These are phyloP conservation scores for Caenorhabditis panamensis DNA, from an alignment of 2,888 invertebrate species.

Conservation along the genomic window DNA sequence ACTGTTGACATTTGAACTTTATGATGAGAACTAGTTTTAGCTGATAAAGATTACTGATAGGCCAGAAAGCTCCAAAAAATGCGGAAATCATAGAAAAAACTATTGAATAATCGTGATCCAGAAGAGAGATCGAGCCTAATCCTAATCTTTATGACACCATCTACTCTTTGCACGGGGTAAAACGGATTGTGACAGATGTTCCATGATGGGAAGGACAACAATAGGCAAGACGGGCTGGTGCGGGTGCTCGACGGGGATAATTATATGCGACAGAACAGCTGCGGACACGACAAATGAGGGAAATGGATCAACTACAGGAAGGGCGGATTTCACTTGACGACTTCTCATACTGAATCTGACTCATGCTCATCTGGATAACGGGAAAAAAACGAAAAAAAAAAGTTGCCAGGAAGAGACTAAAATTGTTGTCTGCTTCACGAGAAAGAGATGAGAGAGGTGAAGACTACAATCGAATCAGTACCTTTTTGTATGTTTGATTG, in stretches of 20 bases:
- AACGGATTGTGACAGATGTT: constrained; percentile 35
- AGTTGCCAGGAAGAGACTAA: not conserved
- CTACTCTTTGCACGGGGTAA: not conserved
- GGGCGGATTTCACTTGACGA: not conserved
- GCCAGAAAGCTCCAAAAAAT: too few relatives aligned
- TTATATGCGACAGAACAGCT: constrained; percentile 30
- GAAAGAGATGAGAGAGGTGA: too few relatives aligned
- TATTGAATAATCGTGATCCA: not conserved
- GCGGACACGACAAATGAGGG: constrained; percentile 9
- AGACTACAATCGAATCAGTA: too few relatives aligned
- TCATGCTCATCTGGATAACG: not conserved
- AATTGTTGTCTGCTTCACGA: too few relatives aligned
- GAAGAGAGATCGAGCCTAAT: constrained; percentile 1
- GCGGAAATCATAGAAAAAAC: not conserved
- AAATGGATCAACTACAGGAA: not conserved
- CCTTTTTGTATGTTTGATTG: too few relatives aligned
- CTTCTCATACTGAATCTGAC: not conserved
- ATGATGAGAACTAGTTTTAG: too few relatives aligned
- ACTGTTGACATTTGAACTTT: too few relatives aligned
- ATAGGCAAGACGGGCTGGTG: not conserved
- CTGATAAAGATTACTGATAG: too few relatives aligned
- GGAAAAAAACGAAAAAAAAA: not conserved
- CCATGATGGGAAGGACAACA: not conserved
- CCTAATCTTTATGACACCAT: constrained; percentile 2
- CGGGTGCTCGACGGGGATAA: constrained; percentile 25